phyloP scores from a whole-genome alignment of 1,140 invertebrate genomes.

The Drosophila chauvacae region DNA sequence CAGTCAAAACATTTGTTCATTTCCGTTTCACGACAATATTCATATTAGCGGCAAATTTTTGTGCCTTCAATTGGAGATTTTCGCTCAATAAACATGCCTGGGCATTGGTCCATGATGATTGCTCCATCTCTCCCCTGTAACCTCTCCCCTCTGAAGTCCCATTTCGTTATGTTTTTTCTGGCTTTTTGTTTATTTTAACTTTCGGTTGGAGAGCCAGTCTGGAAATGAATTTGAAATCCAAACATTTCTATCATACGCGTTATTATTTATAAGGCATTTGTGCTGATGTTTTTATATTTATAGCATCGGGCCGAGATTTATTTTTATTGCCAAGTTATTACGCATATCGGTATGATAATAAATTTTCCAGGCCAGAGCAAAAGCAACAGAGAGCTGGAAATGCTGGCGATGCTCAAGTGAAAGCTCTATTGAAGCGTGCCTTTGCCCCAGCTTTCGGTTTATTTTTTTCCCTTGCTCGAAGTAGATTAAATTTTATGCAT shows the following conservation, averaged over 20 bases:
- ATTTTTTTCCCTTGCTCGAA: slow-evolving; percentile 27
- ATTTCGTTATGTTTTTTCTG: slow-evolving; percentile 11
- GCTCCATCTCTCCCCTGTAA: slow-evolving; percentile 36
- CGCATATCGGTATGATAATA: slow-evolving; percentile 83
- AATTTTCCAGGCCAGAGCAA: slow-evolving; percentile 61
- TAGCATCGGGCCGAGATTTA: slow-evolving; percentile 78
- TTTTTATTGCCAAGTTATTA: slow-evolving; percentile 84
- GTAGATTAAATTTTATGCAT: slow-evolving; percentile 76
- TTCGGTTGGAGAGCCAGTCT: slow-evolving; percentile 30
- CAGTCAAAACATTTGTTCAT: slow-evolving; percentile 72
- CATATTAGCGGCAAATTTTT: slow-evolving; percentile 80
- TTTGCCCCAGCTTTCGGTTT: slow-evolving; percentile 16
- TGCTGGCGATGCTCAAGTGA: slow-evolving; percentile 49
- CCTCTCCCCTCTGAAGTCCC: neutral
- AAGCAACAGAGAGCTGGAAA: slow-evolving; percentile 52
- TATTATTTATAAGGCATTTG: slow-evolving; percentile 83
- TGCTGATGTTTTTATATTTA: slow-evolving; percentile 82
- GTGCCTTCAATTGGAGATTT: slow-evolving; percentile 43
- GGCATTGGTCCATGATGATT: slow-evolving; percentile 74
- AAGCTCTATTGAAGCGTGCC: slow-evolving; percentile 53
- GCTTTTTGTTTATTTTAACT: slow-evolving; percentile 59
- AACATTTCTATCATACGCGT: slow-evolving; percentile 52
- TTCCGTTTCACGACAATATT: slow-evolving; percentile 80
- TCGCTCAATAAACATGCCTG: slow-evolving; percentile 52
- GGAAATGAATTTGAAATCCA: slow-evolving; percentile 78